Evolutionary conservation across 1,140 invertebrate genomes (phyloP), one percentile per base, ranked within the genome.

Genomic region (Oedothorax gibbosus): DNA sequence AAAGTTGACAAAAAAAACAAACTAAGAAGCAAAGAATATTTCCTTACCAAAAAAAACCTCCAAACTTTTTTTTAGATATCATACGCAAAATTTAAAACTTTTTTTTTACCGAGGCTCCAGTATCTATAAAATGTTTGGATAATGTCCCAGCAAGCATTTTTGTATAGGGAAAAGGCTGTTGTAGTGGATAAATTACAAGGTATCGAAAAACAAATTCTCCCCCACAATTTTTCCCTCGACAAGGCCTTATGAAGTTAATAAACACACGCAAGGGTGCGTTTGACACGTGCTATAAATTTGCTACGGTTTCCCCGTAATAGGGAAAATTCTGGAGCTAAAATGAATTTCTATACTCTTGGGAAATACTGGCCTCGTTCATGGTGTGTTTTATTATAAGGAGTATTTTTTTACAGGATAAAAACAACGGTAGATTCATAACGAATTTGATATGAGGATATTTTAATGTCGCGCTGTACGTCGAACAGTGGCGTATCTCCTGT

Each of bases 211-310:
- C 62, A 79, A 79, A 66, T 77, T 77, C 76, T 20, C n/a, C 62
- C 35, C 50, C n/a, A 71, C 15, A 14, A 14, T 51, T 71, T 71
- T 60, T 35, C 18, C 54, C 15, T 57, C 8, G 18, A 56, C 10
- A 21, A 49, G 69, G 15, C 68, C 18, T 73, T 82, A 82, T 72
- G 79, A 71, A 82, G 79, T 82, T 82, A 82, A 72, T 82, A 82
- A 82, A 82, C 66, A 54, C 68, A 73, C 56, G 56, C 54, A 51
- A 65, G 49, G 68, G 21, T 73, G 68, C n/a, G 50, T 53, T 20
- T 82, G 79, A 82, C 79, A 56, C 20, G 11, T 9, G 35, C 68
- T 72, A 82, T 82, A 82, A 82, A 82, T 82, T 82, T 73, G 78
- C 73, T 82, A n/a, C 18, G 53, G 57, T 35, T 56, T 57, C 68